Evolutionary conservation across 1,140 invertebrate species (phyloP).

Genomic region (Drosophila ercepeae): DNA sequence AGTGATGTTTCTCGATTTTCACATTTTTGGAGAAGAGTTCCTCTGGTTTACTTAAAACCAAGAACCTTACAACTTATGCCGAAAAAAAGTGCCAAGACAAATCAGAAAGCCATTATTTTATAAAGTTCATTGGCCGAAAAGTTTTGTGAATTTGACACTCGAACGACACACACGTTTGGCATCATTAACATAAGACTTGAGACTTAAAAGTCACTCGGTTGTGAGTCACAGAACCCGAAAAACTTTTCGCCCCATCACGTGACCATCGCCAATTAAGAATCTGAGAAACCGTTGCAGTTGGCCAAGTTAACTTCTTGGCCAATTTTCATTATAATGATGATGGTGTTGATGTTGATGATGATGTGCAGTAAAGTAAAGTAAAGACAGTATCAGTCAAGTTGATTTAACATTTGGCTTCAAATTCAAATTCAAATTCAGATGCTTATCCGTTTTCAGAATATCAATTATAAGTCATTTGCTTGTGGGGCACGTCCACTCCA

Average conservation of each 20-base stretch:
- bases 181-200: constrained; percentile 8
- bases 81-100: too few relatives aligned
- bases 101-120: too few relatives aligned
- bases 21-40: too few relatives aligned
- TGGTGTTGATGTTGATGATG: constrained; percentile 33
- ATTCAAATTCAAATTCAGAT: constrained; percentile 32
- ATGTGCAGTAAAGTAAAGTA: too few relatives aligned
- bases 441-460: constrained; percentile 81
- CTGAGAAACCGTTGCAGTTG: constrained; percentile 7
- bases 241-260: constrained; percentile 20
- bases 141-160: not conserved
- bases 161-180: not conserved
- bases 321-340: constrained; percentile 77
- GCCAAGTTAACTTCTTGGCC: constrained; percentile 42
- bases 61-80: too few relatives aligned
- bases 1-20: too few relatives aligned
- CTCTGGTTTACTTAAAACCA: too few relatives aligned
- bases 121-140: not conserved
- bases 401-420: constrained; percentile 1
- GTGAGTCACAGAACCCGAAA: not conserved
- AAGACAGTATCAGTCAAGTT: constrained; percentile 16
- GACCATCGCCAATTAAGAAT: constrained; percentile 16
- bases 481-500: constrained; percentile 64
- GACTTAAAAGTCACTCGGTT: constrained; percentile 1
- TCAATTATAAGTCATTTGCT: constrained; percentile 82